phyloP scores from a whole-genome alignment of 2,888 invertebrate species.

The Agonopterix arenella region DNA sequence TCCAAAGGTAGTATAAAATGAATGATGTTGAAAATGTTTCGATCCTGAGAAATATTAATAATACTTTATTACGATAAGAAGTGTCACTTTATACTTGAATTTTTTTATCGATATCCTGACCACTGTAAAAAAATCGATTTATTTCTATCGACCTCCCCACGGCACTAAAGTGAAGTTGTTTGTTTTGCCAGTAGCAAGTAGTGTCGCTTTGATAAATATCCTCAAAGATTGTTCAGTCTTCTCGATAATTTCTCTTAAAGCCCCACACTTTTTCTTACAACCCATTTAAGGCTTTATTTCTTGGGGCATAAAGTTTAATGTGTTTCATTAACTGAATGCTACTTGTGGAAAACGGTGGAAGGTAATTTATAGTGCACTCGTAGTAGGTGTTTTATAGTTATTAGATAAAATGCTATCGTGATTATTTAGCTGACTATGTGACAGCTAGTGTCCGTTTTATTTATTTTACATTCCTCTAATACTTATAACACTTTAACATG shows the following conservation, averaged over 20 bases:
- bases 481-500: conserved; percentile 39
- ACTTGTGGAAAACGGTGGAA: conserved; percentile 26
- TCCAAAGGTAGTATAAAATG: too few species aligned
- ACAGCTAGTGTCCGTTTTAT: conserved; percentile 47
- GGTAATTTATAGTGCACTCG: conserved; percentile 67
- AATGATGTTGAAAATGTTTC: too few species aligned
- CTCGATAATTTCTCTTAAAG: conserved; percentile 66
- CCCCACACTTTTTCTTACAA: conserved; percentile 39
- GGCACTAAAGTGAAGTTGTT: conserved; percentile 66
- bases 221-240: conserved; percentile 69
- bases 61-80: too few species aligned
- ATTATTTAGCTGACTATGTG: conserved; percentile 67
- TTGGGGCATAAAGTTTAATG: conserved; percentile 22
- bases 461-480: conserved; percentile 50
- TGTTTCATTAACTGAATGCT: conserved; percentile 7
- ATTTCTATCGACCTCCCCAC: conserved; percentile 13
- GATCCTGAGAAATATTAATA: too few species aligned
- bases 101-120: too few species aligned
- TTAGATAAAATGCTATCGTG: conserved; percentile 73
- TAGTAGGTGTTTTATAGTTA: conserved; percentile 70
- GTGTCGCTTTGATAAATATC: conserved; percentile 75
- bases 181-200: conserved; percentile 73
- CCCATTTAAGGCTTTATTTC: conserved; percentile 23
- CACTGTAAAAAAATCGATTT: conserved; percentile 22
- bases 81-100: too few species aligned